Conservation (phyloP, 2,113 vertebrate species). For the Piprites chloris region DNA sequence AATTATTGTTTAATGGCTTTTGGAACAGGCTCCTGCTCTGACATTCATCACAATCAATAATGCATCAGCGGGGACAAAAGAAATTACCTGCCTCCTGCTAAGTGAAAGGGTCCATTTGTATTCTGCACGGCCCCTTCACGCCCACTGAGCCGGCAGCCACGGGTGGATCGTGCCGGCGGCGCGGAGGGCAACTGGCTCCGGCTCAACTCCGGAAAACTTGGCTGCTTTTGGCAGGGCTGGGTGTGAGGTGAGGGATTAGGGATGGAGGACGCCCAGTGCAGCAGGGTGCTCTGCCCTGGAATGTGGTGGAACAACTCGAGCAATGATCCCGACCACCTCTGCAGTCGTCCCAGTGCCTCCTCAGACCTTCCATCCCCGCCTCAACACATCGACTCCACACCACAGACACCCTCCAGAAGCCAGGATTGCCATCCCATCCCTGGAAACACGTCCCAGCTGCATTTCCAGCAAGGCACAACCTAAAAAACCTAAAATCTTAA, state of each 20-base stretch:
- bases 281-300: not conserved
- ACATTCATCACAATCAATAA: conserved; percentile 86
- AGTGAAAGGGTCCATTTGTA: conserved; percentile 78
- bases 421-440: not conserved
- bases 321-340: too few relatives aligned
- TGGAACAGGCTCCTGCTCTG: conserved; percentile 78
- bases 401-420: fast-evolving
- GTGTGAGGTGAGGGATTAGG: fast-evolving
- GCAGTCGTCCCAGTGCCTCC: not conserved
- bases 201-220: not conserved
- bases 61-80: conserved; percentile 82
- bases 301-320: not conserved
- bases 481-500: not conserved
- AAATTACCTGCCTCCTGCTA: conserved; percentile 81
- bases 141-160: conserved; percentile 53
- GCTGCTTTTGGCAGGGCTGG: not conserved
- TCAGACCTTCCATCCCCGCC: not conserved
- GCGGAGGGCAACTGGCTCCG: fast-evolving
- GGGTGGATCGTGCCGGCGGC: conserved; percentile 18
- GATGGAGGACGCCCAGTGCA: too few relatives aligned
- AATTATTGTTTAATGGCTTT: conserved; percentile 85
- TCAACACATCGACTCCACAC: too few relatives aligned
- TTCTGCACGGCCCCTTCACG: conserved; percentile 57
- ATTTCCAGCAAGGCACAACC: not conserved
- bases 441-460: not conserved